phyloP scores from a whole-genome alignment of 2,113 vertebrate genomes.

The Pedionomus torquatus region DNA sequence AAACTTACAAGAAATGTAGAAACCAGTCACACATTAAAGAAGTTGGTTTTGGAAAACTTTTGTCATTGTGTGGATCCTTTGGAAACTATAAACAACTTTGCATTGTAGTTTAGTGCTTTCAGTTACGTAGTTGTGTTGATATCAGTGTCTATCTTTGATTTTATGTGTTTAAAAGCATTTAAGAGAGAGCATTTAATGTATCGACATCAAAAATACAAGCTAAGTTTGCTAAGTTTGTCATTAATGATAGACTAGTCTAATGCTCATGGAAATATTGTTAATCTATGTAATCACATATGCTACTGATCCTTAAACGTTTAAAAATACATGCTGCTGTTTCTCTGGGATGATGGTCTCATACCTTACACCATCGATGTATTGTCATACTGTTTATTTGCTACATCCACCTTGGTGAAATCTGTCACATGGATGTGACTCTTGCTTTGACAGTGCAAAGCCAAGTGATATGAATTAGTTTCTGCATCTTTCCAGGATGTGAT shows the following conservation, averaged over 20 bases:
- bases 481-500: conserved; percentile 72
- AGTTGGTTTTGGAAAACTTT: background rate
- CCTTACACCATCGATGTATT: conserved; percentile 68
- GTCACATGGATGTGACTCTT: conserved; percentile 86
- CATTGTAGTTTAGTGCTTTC: background rate
- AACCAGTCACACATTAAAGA: background rate
- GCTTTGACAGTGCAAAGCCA: conserved; percentile 77
- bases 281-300: background rate
- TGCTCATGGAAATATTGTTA: conserved; percentile 4
- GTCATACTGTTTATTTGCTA: conserved; percentile 73
- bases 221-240: background rate
- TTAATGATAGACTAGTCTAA: background rate
- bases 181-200: background rate
- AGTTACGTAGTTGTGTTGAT: background rate
- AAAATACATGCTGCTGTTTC: conserved; percentile 16
- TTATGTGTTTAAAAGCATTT: background rate
- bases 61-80: background rate
- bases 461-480: conserved; percentile 77
- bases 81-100: background rate
- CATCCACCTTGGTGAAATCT: conserved; percentile 78
- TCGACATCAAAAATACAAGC: background rate
- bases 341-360: conserved; percentile 33
- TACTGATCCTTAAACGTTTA: conserved; percentile 31
- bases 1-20: background rate
- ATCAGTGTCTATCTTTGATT: background rate